phyloP scores from a whole-genome alignment of 1,140 invertebrate species.

The Sarcophaga peregrina region DNA sequence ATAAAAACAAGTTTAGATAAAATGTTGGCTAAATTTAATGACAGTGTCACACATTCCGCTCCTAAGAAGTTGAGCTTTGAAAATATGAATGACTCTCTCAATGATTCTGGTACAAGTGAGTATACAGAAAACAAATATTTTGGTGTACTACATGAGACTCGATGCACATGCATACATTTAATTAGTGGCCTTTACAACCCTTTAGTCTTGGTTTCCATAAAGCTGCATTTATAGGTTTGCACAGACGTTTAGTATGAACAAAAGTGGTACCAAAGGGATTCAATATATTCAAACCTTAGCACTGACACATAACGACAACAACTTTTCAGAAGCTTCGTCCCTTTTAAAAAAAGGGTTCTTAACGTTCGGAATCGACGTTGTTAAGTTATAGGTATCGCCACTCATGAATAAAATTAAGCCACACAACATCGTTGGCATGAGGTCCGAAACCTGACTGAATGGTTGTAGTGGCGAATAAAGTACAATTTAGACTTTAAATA shows the following conservation, averaged over 20 bases:
- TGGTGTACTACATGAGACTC: neutral
- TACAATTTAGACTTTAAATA: no score
- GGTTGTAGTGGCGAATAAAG: neutral
- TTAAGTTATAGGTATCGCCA: no score
- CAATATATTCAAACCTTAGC: no score
- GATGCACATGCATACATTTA: neutral
- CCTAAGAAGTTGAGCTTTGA: slow-evolving; percentile 61
- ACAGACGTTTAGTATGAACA: no score
- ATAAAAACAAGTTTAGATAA: slow-evolving; percentile 62
- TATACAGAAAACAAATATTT: neutral
- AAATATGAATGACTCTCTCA: slow-evolving; percentile 54
- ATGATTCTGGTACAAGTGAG: slow-evolving; percentile 51
- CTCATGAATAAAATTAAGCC: neutral
- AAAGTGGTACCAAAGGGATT: no score
- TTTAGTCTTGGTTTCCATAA: neutral
- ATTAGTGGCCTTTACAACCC: neutral
- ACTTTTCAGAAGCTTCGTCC: no score
- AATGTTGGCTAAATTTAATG: slow-evolving; percentile 61
- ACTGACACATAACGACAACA: no score
- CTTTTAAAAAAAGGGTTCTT: no score
- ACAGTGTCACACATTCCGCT: slow-evolving; percentile 60
- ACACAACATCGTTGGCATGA: neutral
- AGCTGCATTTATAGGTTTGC: no score
- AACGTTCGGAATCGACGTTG: no score
- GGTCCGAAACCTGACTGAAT: neutral